phyloP scores from a whole-genome alignment of 2,888 invertebrate genomes.

The Aphrophora alni region DNA sequence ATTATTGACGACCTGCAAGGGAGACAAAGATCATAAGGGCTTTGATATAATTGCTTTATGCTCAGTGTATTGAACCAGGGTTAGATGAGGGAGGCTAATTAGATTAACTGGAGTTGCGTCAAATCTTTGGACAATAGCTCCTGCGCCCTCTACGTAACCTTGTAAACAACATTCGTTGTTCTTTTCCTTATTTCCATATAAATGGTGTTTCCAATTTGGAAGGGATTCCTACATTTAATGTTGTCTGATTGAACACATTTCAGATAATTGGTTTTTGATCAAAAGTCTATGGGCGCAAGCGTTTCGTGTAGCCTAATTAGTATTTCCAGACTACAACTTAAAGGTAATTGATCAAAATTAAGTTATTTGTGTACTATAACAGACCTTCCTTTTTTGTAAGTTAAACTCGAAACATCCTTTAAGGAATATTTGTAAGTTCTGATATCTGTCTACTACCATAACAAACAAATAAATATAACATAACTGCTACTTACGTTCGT shows the following conservation, averaged over 20 bases:
- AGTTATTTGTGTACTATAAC: too few species aligned
- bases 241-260: not conserved
- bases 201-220: not conserved
- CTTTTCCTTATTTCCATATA: not conserved
- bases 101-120: not conserved
- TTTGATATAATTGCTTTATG: not conserved
- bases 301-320: too few species aligned
- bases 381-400: too few species aligned
- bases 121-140: not conserved
- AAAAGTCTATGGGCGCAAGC: too few species aligned
- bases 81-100: not conserved
- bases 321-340: too few species aligned
- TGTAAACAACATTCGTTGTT: not conserved
- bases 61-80: not conserved
- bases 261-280: too few species aligned
- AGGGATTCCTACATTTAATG: not conserved
- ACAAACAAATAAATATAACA: too few species aligned
- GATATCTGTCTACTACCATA: too few species aligned
- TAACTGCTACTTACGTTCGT: too few species aligned
- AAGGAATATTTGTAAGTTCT: too few species aligned
- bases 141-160: not conserved
- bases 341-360: too few species aligned
- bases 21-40: not conserved
- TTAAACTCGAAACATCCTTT: too few species aligned
- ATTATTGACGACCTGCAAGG: not conserved